These are phyloP conservation scores for Scolanthus callimorphus DNA, from an alignment of 92 coral and sea anemone genomes.

Conservation along the genomic window DNA sequence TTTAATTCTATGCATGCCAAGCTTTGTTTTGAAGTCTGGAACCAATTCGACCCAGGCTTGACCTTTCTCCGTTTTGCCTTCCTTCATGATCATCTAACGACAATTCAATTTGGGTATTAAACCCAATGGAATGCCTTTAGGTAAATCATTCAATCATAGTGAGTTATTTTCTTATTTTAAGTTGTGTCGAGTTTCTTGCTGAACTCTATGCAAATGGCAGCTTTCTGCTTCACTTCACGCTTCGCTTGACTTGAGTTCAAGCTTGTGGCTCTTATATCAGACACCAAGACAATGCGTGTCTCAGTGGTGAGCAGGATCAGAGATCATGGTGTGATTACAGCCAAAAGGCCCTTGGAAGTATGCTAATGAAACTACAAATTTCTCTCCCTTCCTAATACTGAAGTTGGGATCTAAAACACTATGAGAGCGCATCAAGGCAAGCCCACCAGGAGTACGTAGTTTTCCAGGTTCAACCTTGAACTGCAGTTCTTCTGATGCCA, in stretches of 20 bases:
- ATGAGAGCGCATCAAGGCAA: not conserved
- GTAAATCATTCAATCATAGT: too few species aligned
- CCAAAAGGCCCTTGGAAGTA: not conserved
- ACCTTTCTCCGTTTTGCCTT: slow-evolving; percentile 20
- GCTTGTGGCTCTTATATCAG: slow-evolving; percentile 1
- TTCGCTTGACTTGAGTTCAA: slow-evolving; percentile 14
- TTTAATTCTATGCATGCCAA: slow-evolving; percentile 37
- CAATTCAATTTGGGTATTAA: slow-evolving; percentile 1
- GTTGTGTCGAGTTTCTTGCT: slow-evolving; percentile 10
- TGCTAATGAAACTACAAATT: too few species aligned
- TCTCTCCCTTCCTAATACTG: too few species aligned
- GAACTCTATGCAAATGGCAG: too few species aligned
- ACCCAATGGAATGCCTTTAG: slow-evolving; percentile 16
- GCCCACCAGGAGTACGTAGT: not conserved
- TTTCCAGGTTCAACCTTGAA: not conserved
- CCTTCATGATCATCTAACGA: slow-evolving; percentile 9
- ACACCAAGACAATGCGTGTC: not conserved
- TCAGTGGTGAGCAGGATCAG: slow-evolving; percentile 6
- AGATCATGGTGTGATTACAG: slow-evolving; percentile 14
- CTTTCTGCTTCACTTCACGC: slow-evolving; percentile 1
- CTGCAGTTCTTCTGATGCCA: not conserved
- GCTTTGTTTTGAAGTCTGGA: slow-evolving; percentile 39
- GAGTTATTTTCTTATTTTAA: not conserved
- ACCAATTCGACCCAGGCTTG: slow-evolving; percentile 20
- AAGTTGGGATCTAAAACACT: too few species aligned